Evolutionary conservation across 2,888 invertebrate genomes (phyloP).

Genomic region (Callinectes sapidus): DNA sequence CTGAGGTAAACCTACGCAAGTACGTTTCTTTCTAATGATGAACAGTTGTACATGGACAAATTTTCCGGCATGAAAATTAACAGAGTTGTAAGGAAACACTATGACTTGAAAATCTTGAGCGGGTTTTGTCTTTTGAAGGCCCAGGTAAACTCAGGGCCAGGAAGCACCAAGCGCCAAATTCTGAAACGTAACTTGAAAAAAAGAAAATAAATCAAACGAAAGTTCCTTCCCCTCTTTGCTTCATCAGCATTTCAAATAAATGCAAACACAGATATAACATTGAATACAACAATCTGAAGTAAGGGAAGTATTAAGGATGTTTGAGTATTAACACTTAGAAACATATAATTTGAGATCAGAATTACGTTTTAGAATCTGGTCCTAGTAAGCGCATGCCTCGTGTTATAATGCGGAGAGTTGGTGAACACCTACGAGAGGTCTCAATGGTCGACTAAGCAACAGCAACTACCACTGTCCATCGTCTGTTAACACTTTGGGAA

Average conservation of each 20-base stretch:
- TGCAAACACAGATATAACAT: background rate
- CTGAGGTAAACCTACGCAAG: conserved; percentile 60
- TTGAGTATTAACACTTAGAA: background rate
- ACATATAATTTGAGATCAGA: conserved; percentile 25
- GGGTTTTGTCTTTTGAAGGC: conserved; percentile 64
- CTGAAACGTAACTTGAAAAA: conserved; percentile 55
- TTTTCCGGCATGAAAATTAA: conserved; percentile 38
- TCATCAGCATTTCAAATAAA: background rate
- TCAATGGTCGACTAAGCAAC: conserved; percentile 64
- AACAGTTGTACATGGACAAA: conserved; percentile 57
- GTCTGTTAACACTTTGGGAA: conserved; percentile 55
- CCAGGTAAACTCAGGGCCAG: conserved; percentile 21
- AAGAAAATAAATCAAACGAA: background rate
- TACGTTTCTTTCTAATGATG: conserved; percentile 51
- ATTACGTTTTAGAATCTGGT: conserved; percentile 61
- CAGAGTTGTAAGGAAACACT: conserved; percentile 46
- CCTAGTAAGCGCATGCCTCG: conserved; percentile 64
- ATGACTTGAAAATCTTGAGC: conserved; percentile 68
- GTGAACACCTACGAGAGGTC: conserved; percentile 57
- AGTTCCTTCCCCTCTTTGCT: background rate
- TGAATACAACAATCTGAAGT: background rate
- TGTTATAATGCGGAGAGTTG: conserved; percentile 51
- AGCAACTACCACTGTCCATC: conserved; percentile 54
- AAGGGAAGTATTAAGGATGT: background rate
- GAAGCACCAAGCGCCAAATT: conserved; percentile 65